These are phyloP conservation scores for Vesta saturnalis DNA, from an alignment of 2,888 invertebrate species.

Conservation along the genomic window DNA sequence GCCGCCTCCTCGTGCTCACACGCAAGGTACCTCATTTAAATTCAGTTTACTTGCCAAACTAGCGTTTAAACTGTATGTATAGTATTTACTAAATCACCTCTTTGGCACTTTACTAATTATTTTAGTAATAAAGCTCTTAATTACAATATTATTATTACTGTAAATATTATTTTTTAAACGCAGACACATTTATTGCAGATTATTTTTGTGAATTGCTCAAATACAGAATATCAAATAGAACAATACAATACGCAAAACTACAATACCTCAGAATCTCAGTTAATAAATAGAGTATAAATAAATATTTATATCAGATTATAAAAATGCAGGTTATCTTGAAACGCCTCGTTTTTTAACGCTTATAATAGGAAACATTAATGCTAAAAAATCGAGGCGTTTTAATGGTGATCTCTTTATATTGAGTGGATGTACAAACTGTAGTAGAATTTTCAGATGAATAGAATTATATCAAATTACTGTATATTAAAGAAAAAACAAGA, in stretches of 20 bases:
- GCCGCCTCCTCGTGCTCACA: slow-evolving; percentile 31
- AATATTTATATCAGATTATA: slow-evolving; percentile 61
- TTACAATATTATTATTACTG: slow-evolving; percentile 31
- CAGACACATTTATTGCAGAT: slow-evolving; percentile 21
- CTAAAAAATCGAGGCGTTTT: not conserved
- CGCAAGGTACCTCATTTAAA: slow-evolving; percentile 33
- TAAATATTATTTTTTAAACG: slow-evolving; percentile 36
- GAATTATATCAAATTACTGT: slow-evolving; percentile 51
- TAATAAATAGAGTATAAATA: slow-evolving; percentile 49
- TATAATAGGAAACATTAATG: not conserved
- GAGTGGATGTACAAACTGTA: slow-evolving; percentile 61
- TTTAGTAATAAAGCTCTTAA: slow-evolving; percentile 28
- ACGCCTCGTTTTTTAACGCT: not conserved
- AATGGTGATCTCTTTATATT: slow-evolving; percentile 48
- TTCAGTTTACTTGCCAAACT: slow-evolving; percentile 33
- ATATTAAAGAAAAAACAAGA: slow-evolving; percentile 45
- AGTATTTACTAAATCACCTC: slow-evolving; percentile 48
- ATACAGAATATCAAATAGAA: slow-evolving; percentile 43
- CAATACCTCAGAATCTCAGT: slow-evolving; percentile 64
- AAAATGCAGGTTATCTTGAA: slow-evolving; percentile 7
- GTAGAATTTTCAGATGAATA: slow-evolving; percentile 43
- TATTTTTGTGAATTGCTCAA: slow-evolving; percentile 51
- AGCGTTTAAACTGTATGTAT: slow-evolving; percentile 47
- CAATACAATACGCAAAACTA: slow-evolving; percentile 60
- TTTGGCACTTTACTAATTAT: slow-evolving; percentile 55